Base-by-base conservation (phyloP, 2,113 vertebrate species). In the Nothobranchius kuhntae region DNA sequence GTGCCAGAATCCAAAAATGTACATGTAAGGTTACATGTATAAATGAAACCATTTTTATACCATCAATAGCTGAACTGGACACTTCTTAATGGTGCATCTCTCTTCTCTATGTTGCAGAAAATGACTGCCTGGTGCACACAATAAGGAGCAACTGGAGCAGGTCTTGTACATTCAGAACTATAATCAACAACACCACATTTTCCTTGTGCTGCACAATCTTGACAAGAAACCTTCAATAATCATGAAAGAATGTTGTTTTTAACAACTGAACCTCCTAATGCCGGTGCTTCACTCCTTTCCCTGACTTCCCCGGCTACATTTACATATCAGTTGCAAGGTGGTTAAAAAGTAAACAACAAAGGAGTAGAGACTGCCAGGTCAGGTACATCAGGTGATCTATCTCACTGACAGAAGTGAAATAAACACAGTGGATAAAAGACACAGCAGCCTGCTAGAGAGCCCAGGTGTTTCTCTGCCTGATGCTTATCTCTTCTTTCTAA, bases 381-480 rank as follows among this genome's bases (percentile, higher is more conserved):
- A 62, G 62, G 65, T 81, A 67, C 65, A 87, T 88, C 77, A 80
- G 63, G 74, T 67, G 71, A 88, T 89, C 71, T 83, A 87, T 89
- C 89, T 86, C 74, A 42, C 36, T 85, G 84, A 86, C 85, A 79
- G 69, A 83, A 51, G 60, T 81, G 77, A 79, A 88, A 82, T 62
- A 79, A 82, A 85, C 66, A 64, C 65, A 80, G 64, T 53, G 67
- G 78, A 87, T 76, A 84, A 69, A 78, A 81, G 72, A 86, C 50
- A 47, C 30, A 7, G 68, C 44, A 30, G 68, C 45, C 68, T 50
- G 80, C 78, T 80, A 55, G 24, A 84, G 51, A 75, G 80, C 68
- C 70, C 80, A 86, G 81, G 75, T 82, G 84, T 84, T 81, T 85
- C 79, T 81, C 70, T 65, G 47, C 30, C 61, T 72, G 77, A 87